phyloP scores from a whole-genome alignment of 2,797 vertebrate species.

The Neosilurus hyrtlii region DNA sequence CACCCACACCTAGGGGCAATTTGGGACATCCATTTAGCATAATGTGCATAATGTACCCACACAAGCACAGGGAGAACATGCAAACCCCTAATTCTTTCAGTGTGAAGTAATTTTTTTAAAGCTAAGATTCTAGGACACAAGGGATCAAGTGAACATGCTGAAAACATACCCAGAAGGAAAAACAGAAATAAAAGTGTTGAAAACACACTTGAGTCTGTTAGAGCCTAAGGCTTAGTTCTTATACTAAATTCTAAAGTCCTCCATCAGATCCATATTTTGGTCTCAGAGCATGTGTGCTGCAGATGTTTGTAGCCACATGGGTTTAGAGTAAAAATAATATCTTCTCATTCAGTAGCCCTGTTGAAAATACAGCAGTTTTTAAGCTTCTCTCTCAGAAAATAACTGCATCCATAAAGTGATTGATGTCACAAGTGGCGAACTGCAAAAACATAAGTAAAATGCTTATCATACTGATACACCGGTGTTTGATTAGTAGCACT shows the following conservation, averaged over 20 bases:
- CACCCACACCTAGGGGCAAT: no score
- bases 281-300: background rate
- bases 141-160: background rate
- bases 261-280: background rate
- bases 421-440: background rate
- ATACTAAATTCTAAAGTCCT: background rate
- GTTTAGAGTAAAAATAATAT: background rate
- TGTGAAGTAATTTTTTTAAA: background rate
- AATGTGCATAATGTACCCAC: no score
- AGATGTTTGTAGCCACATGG: background rate
- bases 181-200: background rate
- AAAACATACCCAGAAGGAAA: background rate
- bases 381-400: background rate
- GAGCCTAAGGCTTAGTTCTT: background rate
- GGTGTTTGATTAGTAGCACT: background rate
- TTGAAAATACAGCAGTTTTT: background rate
- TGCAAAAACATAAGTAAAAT: background rate
- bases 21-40: no score
- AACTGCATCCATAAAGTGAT: background rate
- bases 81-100: background rate
- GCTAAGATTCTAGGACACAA: background rate
- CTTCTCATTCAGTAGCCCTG: background rate
- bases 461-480: background rate
- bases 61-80: no score
- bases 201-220: background rate